Evolutionary conservation across 2,113 vertebrate species (phyloP).

Genomic region (Mus pahari): DNA sequence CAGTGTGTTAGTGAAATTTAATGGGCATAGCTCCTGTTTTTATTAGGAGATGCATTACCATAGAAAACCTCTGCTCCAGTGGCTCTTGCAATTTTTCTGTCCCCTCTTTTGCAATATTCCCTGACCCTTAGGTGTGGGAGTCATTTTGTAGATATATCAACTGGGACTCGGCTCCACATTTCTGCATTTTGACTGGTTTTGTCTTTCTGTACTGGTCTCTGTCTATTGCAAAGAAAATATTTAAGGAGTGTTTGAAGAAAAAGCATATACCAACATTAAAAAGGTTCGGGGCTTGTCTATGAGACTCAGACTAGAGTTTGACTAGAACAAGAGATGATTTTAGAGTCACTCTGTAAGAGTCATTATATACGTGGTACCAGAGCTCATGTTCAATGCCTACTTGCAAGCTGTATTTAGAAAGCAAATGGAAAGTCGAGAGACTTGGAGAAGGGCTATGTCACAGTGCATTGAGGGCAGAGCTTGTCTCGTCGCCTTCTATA

Average conservation of each 20-base stretch:
- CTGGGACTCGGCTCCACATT: background rate
- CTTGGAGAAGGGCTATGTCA: background rate
- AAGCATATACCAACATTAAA: background rate
- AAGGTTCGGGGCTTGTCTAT: background rate
- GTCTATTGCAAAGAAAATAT: background rate
- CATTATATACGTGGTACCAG: background rate
- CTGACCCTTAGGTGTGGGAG: background rate
- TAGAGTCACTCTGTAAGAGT: background rate
- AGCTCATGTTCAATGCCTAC: background rate
- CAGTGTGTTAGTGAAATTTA: background rate
- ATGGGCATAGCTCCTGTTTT: no score
- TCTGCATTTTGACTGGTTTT: background rate
- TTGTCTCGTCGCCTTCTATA: constrained; percentile 35
- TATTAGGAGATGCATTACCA: background rate
- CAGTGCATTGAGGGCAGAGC: background rate
- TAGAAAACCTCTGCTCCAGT: background rate
- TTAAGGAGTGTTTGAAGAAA: background rate
- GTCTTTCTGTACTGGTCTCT: background rate
- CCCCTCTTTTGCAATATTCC: background rate
- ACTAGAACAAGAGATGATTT: background rate
- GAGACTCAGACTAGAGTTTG: background rate
- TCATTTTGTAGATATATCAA: background rate
- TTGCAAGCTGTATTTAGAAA: constrained; percentile 34
- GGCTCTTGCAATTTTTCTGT: background rate
- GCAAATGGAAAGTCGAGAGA: background rate